phyloP scores from a whole-genome alignment of 2,113 vertebrate species.

The Halichoerus grypus region DNA sequence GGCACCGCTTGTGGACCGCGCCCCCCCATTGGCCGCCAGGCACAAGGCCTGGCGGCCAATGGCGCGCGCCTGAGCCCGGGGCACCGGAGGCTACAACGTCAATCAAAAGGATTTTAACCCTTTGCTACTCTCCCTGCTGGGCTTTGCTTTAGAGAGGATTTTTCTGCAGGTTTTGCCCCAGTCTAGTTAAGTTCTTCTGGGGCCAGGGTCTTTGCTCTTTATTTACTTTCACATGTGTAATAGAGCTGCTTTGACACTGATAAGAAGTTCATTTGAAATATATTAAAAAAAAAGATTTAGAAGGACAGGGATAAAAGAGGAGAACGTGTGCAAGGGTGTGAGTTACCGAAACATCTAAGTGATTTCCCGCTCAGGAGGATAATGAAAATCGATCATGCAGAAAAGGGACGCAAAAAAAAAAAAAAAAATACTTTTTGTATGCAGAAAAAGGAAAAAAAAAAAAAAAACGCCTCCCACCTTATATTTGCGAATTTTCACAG shows the following conservation, averaged over 20 bases:
- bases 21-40: constrained; percentile 94
- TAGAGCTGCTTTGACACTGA: constrained; percentile 29
- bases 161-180: constrained; percentile 25
- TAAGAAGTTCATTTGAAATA: constrained; percentile 63
- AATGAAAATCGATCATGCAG: not conserved
- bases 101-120: constrained; percentile 88
- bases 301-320: not conserved
- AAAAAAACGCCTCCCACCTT: not conserved
- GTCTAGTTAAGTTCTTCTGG: constrained; percentile 12
- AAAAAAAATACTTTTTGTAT: not conserved
- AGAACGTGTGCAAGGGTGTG: not conserved
- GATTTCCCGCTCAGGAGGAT: not conserved
- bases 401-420: not conserved
- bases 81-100: constrained; percentile 91
- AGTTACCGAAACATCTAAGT: not conserved
- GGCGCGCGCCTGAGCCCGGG: constrained; percentile 91
- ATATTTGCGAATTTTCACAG: not conserved
- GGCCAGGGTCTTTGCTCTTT: not conserved
- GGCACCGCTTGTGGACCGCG: constrained; percentile 97
- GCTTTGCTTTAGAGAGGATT: constrained; percentile 35
- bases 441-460: not conserved
- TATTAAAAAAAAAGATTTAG: not conserved
- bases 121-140: constrained; percentile 63
- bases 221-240: not conserved
- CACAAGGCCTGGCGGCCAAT: constrained; percentile 92